Conservation (phyloP, 2,888 invertebrate genomes). For the Acanthosepion esculentum region DNA sequence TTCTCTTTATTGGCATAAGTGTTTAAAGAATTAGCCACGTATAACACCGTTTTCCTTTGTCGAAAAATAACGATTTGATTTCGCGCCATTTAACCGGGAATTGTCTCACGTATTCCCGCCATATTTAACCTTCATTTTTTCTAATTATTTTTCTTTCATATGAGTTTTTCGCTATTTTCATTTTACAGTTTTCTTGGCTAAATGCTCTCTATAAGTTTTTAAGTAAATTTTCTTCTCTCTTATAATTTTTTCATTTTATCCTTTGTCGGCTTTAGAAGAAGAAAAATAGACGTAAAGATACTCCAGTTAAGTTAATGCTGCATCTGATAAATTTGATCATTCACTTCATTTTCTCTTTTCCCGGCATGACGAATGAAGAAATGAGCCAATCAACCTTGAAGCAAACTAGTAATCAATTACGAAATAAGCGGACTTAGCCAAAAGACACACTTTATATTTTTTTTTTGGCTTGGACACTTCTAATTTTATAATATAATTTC, state of each 20-base stretch:
- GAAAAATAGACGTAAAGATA: not conserved
- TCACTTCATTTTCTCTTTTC: not conserved
- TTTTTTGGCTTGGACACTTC: too few species aligned
- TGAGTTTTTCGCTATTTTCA: not conserved
- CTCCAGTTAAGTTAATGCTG: not conserved
- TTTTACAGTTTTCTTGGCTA: not conserved
- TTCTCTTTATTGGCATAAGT: not conserved
- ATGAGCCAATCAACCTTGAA: not conserved
- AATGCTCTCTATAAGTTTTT: not conserved
- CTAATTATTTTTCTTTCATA: not conserved
- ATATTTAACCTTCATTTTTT: not conserved
- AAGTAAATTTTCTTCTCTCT: not conserved
- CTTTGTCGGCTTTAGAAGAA: not conserved
- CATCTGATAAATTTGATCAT: not conserved
- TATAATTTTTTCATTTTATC: not conserved
- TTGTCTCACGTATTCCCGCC: not conserved
- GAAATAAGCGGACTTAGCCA: too few species aligned
- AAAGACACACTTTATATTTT: too few species aligned
- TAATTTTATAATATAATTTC: too few species aligned
- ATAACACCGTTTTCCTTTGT: not conserved
- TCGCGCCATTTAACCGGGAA: not conserved
- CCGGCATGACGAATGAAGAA: not conserved
- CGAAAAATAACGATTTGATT: not conserved
- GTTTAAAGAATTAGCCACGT: not conserved
- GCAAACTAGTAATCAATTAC: too few species aligned